These are phyloP conservation scores for Rhadinocentrus ornatus DNA, from an alignment of 2,797 vertebrate genomes.

Conservation along the genomic window DNA sequence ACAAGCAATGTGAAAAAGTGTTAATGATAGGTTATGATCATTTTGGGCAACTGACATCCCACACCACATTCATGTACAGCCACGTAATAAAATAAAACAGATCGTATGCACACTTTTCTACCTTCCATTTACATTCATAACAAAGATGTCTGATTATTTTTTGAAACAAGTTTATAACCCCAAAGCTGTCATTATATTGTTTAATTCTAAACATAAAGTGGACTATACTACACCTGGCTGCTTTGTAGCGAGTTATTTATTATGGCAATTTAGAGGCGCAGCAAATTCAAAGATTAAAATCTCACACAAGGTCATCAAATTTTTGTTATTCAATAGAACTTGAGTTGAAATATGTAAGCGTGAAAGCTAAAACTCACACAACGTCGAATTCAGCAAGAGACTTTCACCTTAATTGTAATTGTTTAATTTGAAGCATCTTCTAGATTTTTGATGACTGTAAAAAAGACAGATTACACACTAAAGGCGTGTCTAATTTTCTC, in stretches of 20 bases:
- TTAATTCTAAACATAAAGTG: conserved; percentile 2
- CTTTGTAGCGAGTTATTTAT: conserved; percentile 17
- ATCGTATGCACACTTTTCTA: background rate
- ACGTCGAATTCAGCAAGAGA: conserved; percentile 8
- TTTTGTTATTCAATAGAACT: background rate
- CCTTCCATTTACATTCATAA: background rate
- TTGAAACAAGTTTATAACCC: conserved; percentile 7
- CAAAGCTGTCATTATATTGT: background rate
- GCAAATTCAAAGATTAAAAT: background rate
- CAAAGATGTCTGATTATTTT: conserved; percentile 7
- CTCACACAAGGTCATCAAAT: background rate
- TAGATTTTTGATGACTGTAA: background rate
- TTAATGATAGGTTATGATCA: conserved; percentile 8
- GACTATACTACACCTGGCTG: conserved; percentile 1
- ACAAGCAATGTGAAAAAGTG: conserved; percentile 16
- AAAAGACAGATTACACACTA: background rate
- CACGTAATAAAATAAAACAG: conserved; percentile 14
- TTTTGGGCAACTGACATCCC: conserved; percentile 5
- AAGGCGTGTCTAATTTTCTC: conserved; percentile 13
- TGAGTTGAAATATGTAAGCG: background rate
- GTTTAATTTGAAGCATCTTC: conserved; percentile 13
- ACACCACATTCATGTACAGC: conserved; percentile 9
- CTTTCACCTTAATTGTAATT: conserved; percentile 10
- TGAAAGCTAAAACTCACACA: background rate
- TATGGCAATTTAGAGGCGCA: conserved; percentile 14